phyloP scores from a whole-genome alignment of 1,140 invertebrate species.

The Streblospio benedicti region DNA sequence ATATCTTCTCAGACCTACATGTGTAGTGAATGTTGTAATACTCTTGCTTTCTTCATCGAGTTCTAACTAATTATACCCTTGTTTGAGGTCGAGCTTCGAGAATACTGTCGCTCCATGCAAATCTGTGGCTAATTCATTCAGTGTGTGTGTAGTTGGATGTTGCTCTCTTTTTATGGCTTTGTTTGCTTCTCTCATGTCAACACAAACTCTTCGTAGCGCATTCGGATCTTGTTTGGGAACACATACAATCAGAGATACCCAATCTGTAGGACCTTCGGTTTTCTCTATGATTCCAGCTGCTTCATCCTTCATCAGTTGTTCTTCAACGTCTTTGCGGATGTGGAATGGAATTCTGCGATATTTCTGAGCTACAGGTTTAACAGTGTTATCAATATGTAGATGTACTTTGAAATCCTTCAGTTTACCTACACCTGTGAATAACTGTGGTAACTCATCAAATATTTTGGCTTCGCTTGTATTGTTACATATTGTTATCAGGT shows the following conservation, averaged over 20 bases:
- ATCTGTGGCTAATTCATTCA: conserved; percentile 25
- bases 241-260: conserved; percentile 29
- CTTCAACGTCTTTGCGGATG: conserved; percentile 18
- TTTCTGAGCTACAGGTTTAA: background rate
- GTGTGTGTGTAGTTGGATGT: conserved; percentile 27
- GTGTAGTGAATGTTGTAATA: conserved; percentile 18
- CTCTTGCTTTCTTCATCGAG: conserved; percentile 22
- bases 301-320: conserved; percentile 18
- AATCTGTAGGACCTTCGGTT: conserved; percentile 28
- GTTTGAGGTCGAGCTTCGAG: conserved; percentile 26
- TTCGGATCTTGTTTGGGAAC: conserved; percentile 20
- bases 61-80: conserved; percentile 29
- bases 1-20: conserved; percentile 5
- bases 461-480: no score
- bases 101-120: conserved; percentile 25
- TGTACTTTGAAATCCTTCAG: background rate
- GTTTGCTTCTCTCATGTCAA: conserved; percentile 29
- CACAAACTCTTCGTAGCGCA: conserved; percentile 23
- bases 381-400: background rate
- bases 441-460: no score
- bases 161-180: conserved; percentile 24
- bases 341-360: conserved; percentile 23
- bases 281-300: conserved; percentile 27
- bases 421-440: conserved; percentile 18
- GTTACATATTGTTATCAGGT: no score